phyloP scores from a whole-genome alignment of 2,113 vertebrate species.

The Oryzias javanicus region DNA sequence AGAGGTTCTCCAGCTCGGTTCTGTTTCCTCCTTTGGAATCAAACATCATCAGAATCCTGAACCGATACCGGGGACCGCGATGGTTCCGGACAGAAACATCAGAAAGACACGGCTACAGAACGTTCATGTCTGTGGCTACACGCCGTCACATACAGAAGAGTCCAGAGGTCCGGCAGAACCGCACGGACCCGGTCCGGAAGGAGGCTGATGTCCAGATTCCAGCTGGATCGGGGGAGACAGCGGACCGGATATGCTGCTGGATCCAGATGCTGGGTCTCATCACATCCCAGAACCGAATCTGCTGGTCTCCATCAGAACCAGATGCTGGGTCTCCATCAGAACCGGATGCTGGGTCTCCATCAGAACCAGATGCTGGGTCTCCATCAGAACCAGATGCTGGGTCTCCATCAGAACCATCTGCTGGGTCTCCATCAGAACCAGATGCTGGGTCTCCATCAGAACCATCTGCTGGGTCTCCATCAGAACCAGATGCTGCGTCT shows the following conservation, averaged over 20 bases:
- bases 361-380: slow-evolving; percentile 8
- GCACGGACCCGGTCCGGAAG: too few species aligned
- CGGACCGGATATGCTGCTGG: too few species aligned
- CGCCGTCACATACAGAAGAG: slow-evolving; percentile 20
- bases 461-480: slow-evolving; percentile 31
- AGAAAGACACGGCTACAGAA: slow-evolving; percentile 48
- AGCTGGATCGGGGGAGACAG: too few species aligned
- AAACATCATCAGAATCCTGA: slow-evolving; percentile 7
- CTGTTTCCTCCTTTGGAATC: slow-evolving; percentile 34
- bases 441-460: slow-evolving; percentile 44
- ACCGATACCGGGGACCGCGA: slow-evolving; percentile 20
- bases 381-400: slow-evolving; percentile 35
- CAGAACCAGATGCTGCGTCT: slow-evolving; percentile 8
- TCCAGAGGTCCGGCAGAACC: neutral
- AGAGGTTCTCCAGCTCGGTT: too few species aligned
- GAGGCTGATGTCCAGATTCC: too few species aligned
- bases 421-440: slow-evolving; percentile 1
- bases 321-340: slow-evolving; percentile 1
- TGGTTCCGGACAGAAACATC: slow-evolving; percentile 44
- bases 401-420: slow-evolving; percentile 15
- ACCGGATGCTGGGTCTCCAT: slow-evolving; percentile 44
- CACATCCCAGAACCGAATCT: too few species aligned
- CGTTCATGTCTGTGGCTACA: slow-evolving; percentile 56
- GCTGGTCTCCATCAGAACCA: slow-evolving; percentile 33
- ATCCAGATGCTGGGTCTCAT: too few species aligned